Evolutionary conservation across 2,888 invertebrate species (phyloP), one percentile per base, ranked within the genome.

Genomic region (Ischnus inquisitorius): DNA sequence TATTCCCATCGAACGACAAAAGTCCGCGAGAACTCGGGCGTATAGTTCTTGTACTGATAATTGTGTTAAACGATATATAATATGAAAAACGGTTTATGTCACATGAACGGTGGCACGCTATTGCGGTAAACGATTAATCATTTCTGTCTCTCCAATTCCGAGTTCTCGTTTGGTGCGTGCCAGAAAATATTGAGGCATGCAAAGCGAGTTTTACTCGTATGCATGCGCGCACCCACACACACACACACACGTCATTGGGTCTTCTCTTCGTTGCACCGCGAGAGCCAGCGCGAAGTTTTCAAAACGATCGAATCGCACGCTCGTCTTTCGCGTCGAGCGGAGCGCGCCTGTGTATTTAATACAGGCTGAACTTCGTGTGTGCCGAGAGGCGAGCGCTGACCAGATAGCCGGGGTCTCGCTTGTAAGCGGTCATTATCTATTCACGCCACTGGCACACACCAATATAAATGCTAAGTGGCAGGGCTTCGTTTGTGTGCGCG

Each of bases 361-460:
- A 68, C 43, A 60, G 51, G 34, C 34, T 43, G 43, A 54, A 54
- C 39, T 5, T 39, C 22, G 54, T 22, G 57, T 39, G 19, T 54
- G 71, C 71, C 41, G 65, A 16, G 41, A 19, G 16, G 41, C 22
- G 75, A 79, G 74, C 77, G 78, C 79, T 79, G 84, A 82, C 67
- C 76, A 82, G 86, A 85, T 85, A 87, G 84, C 84, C 79, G 81
- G 85, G 6, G 34, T 34, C 79, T 74, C 71, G 85, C 85, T 81
- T 85, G 88, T 89, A 90, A 90, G 87, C 87, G 89, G 88, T 90
- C 89, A 88, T 90, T 90, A 90, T 90, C 90, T 89, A 89, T 90
- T 90, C 90, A 88, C 90, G 88, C 89, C 86, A 87, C 79, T 88
- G 85, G 87, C 88, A 88, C 87, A 89, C 89, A 88, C 88, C 88